These are phyloP conservation scores for Altica lythri DNA, from an alignment of 2,888 invertebrate species.

Conservation along the genomic window DNA sequence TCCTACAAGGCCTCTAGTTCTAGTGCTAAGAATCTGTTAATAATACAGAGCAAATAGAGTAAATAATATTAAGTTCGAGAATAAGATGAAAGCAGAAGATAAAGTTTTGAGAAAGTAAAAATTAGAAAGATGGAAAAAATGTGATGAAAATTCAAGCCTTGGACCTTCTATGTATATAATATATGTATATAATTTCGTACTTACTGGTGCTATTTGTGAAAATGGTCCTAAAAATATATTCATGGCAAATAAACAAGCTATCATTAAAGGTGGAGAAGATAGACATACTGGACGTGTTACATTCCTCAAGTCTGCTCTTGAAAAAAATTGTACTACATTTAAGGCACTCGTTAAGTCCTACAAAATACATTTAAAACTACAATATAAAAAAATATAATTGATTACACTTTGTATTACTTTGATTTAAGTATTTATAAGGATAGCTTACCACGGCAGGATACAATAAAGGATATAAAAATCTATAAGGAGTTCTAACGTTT, in stretches of 20 bases:
- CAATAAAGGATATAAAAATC: conserved; percentile 66
- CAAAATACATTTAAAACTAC: conserved; percentile 22
- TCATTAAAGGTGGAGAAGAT: conserved; percentile 49
- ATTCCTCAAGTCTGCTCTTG: conserved; percentile 43
- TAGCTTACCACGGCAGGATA: conserved; percentile 44
- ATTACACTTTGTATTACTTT: no score
- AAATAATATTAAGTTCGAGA: no score
- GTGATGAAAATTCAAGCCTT: no score
- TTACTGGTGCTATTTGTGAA: conserved; percentile 52
- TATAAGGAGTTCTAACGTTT: conserved; percentile 65
- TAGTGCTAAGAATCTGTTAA: no score
- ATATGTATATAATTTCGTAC: no score
- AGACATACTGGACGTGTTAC: conserved; percentile 47
- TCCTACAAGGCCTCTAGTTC: no score
- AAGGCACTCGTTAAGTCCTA: conserved; percentile 46
- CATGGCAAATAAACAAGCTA: conserved; percentile 45
- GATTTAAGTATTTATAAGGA: no score
- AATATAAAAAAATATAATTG: conserved; percentile 14
- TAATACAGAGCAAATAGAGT: no score
- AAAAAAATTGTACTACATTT: conserved; percentile 47
- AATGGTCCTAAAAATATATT: conserved; percentile 52
- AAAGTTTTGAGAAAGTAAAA: no score
- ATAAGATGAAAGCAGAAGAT: no score
- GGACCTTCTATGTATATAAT: no score
- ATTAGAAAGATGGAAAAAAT: no score